phyloP scores from a whole-genome alignment of 2,888 invertebrate species.

The Sepiola atlantica region DNA sequence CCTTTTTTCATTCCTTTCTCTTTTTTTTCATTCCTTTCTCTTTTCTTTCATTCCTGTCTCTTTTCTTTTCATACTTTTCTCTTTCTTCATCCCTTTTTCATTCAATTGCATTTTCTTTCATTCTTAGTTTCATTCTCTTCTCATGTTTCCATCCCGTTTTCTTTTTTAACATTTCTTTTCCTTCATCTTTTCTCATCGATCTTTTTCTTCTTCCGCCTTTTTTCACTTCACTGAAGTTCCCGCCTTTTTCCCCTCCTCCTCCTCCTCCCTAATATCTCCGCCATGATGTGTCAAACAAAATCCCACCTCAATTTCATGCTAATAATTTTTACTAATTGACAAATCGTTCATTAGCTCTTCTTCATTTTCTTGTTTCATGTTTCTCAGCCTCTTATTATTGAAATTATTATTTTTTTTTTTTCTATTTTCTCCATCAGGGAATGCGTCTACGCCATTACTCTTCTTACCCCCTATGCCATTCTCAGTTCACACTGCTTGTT shows the following conservation, averaged over 20 bases:
- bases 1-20: not conserved
- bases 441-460: not conserved
- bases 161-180: not conserved
- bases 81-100: not conserved
- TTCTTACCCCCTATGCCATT: not conserved
- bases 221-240: not conserved
- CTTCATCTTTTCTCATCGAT: not conserved
- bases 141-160: not conserved
- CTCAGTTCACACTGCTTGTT: not conserved
- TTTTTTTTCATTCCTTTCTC: not conserved
- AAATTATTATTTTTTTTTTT: too few species aligned
- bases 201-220: not conserved
- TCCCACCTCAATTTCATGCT: conserved; percentile 32
- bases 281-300: conserved; percentile 20
- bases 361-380: conserved; percentile 14
- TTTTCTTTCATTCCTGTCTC: not conserved
- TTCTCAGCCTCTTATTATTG: not conserved
- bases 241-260: not conserved
- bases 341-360: conserved; percentile 32
- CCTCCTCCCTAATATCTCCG: not conserved
- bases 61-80: not conserved
- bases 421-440: not conserved
- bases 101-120: not conserved
- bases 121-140: not conserved
- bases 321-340: conserved; percentile 32